Evolutionary conservation across 2,888 invertebrate species (phyloP).

Genomic region (Argyresthia albistria): DNA sequence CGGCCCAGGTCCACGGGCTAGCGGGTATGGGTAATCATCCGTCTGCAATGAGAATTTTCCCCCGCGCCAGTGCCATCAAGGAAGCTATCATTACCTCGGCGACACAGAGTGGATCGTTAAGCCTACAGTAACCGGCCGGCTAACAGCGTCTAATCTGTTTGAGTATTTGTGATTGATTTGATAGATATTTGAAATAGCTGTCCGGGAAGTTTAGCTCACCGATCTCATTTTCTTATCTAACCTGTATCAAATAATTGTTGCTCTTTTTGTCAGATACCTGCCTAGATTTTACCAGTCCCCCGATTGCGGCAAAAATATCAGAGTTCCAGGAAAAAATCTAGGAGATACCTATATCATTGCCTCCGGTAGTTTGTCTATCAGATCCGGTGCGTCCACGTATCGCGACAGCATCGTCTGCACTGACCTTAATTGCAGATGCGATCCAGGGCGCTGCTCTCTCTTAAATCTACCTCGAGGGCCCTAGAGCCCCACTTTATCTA

Average conservation of each 20-base stretch:
- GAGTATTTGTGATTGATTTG: background rate
- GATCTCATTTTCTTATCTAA: background rate
- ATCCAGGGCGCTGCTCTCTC: slow-evolving; percentile 66
- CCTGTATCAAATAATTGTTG: background rate
- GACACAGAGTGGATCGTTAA: slow-evolving; percentile 46
- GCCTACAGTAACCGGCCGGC: background rate
- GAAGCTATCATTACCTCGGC: slow-evolving; percentile 63
- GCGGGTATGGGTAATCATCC: no score
- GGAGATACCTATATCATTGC: background rate
- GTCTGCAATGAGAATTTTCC: slow-evolving; percentile 53
- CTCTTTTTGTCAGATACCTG: background rate
- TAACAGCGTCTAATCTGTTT: background rate
- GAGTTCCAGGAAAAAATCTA: background rate
- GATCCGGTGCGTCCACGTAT: slow-evolving; percentile 4
- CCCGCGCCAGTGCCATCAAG: slow-evolving; percentile 45
- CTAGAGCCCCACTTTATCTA: slow-evolving; percentile 58
- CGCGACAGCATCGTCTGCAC: slow-evolving; percentile 33
- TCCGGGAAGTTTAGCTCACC: no score
- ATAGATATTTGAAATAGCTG: background rate
- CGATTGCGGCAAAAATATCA: background rate
- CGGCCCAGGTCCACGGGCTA: slow-evolving; percentile 44
- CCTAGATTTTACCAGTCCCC: no score
- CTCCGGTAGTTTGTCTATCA: background rate
- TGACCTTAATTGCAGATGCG: slow-evolving; percentile 58
- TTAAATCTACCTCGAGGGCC: slow-evolving; percentile 66